Evolutionary conservation across 2,113 vertebrate genomes (phyloP).

Genomic region (Ivindomyrus marchei): DNA sequence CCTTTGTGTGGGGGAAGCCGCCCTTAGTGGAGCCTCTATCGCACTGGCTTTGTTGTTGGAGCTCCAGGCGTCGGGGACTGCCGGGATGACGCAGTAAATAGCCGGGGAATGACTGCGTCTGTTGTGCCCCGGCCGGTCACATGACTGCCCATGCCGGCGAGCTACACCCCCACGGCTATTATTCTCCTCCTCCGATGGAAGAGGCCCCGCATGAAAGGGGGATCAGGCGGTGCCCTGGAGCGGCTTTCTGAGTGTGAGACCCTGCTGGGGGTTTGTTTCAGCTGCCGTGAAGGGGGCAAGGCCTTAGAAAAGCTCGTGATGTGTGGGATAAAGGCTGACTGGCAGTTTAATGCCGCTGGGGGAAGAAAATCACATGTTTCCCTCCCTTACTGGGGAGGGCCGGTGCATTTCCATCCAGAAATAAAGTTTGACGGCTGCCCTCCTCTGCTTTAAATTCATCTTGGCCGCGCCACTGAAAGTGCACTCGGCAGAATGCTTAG

Average conservation of each 20-base stretch:
- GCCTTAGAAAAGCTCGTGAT: conserved; percentile 19
- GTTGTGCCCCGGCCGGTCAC: conserved; percentile 38
- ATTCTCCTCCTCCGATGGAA: conserved; percentile 37
- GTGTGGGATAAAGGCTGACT: conserved; percentile 29
- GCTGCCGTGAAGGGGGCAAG: conserved; percentile 16
- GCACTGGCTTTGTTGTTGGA: conserved; percentile 23
- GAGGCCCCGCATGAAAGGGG: conserved; percentile 31
- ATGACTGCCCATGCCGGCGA: conserved; percentile 26
- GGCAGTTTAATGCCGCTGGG: conserved; percentile 36
- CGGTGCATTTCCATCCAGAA: conserved; percentile 25
- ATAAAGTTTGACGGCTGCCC: neutral
- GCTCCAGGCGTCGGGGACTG: neutral
- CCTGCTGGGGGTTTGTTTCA: conserved; percentile 28
- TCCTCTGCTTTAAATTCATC: neutral
- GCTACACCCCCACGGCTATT: conserved; percentile 15
- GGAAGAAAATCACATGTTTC: conserved; percentile 45
- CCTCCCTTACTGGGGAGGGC: conserved; percentile 24
- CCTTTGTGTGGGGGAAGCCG: neutral
- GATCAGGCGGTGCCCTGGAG: conserved; percentile 20
- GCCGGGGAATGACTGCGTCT: conserved; percentile 32
- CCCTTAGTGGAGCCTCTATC: conserved; percentile 16
- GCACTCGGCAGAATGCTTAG: neutral
- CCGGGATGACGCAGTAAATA: conserved; percentile 25
- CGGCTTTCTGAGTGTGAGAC: conserved; percentile 21
- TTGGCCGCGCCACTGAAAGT: neutral